These are phyloP conservation scores for Escarpia spicata DNA, from an alignment of 2,888 invertebrate species.

Conservation along the genomic window DNA sequence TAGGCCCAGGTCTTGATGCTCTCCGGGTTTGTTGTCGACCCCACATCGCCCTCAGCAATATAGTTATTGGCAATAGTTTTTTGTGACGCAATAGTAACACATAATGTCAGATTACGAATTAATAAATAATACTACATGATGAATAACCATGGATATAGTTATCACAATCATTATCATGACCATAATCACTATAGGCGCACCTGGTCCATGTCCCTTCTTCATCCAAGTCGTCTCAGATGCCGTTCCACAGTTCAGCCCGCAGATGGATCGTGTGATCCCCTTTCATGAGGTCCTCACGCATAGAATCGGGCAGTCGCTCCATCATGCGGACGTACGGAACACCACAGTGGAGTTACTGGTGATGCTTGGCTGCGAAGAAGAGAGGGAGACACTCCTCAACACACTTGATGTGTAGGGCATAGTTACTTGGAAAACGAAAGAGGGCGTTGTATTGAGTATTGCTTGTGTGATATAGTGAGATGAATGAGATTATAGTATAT, in stretches of 20 bases:
- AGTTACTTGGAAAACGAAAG: neutral
- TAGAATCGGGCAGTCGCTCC: neutral
- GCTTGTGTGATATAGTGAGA: too few relatives aligned
- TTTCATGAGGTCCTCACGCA: neutral
- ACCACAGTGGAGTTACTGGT: slow-evolving; percentile 14
- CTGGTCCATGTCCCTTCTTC: neutral
- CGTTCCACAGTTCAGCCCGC: neutral
- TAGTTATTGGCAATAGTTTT: too few relatives aligned
- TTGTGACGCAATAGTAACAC: too few relatives aligned
- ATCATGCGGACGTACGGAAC: neutral
- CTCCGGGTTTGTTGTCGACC: slow-evolving; percentile 25
- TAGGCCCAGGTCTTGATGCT: slow-evolving; percentile 23
- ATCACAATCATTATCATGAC: too few relatives aligned
- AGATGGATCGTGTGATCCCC: slow-evolving; percentile 17
- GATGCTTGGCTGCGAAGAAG: slow-evolving; percentile 22
- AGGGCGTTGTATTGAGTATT: too few relatives aligned
- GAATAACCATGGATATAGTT: too few relatives aligned
- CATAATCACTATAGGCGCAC: too few relatives aligned
- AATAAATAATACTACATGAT: too few relatives aligned
- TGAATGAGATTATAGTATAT: too few relatives aligned
- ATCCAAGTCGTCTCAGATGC: slow-evolving; percentile 6
- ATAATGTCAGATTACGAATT: too few relatives aligned
- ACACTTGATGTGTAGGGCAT: neutral
- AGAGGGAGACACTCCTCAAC: slow-evolving; percentile 17
- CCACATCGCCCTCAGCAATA: neutral